Conservation (phyloP, 1,140 invertebrate species). For the Formica exsecta region DNA sequence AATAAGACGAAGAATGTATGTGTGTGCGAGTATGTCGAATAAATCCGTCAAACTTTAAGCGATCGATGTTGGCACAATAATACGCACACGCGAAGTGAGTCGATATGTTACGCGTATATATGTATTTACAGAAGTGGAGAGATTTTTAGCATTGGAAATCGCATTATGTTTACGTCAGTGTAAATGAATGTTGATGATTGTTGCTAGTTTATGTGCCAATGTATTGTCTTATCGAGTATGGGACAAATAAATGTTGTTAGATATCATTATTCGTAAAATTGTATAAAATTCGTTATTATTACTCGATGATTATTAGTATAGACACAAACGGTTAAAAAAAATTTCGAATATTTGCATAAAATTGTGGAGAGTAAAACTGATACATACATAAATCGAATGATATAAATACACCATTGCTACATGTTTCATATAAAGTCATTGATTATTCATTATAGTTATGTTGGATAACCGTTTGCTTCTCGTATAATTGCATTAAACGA, state of each 20-base stretch:
- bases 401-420: too few species aligned
- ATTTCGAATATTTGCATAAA: not conserved
- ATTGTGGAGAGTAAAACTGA: constrained; percentile 4
- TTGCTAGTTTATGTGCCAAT: constrained; percentile 83
- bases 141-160: constrained; percentile 68
- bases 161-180: constrained; percentile 77
- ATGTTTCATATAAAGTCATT: too few species aligned
- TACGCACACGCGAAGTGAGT: constrained; percentile 66
- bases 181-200: constrained; percentile 83
- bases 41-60: constrained; percentile 33
- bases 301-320: not conserved
- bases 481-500: not conserved
- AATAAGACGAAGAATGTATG: not conserved
- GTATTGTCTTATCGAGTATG: constrained; percentile 77
- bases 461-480: not conserved
- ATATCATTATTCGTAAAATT: constrained; percentile 68
- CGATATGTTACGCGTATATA: constrained; percentile 78
- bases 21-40: constrained; percentile 28
- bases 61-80: constrained; percentile 50
- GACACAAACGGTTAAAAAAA: constrained; percentile 35
- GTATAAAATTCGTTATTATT: constrained; percentile 24
- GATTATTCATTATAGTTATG: constrained; percentile 13
- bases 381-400: too few species aligned
- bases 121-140: constrained; percentile 63
- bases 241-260: constrained; percentile 82